Evolutionary conservation across 2,113 vertebrate species (phyloP).

Genomic region (Trogon surrucura): DNA sequence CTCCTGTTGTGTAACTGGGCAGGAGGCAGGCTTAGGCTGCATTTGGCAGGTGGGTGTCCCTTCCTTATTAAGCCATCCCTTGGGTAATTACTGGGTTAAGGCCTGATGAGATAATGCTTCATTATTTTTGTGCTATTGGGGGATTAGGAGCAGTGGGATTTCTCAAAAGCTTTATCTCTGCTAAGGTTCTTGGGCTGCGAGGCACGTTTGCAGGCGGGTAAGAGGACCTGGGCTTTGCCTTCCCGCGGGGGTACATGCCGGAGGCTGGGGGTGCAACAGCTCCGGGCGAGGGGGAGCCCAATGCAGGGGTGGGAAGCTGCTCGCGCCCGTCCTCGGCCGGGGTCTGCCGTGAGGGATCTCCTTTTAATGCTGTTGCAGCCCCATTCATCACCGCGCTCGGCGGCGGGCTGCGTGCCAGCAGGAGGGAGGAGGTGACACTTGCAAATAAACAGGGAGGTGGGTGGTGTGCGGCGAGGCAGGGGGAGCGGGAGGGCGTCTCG

Average conservation of each 20-base stretch:
- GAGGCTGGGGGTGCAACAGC: not conserved
- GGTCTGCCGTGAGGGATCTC: not conserved
- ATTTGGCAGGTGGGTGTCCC: slow-evolving; percentile 37
- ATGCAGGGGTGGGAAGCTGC: not conserved
- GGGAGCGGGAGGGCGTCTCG: not conserved
- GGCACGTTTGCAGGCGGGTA: not conserved
- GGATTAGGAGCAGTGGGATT: slow-evolving; percentile 65
- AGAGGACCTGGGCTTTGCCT: not conserved
- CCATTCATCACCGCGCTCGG: not conserved
- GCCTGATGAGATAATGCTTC: slow-evolving; percentile 58
- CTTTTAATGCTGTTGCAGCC: not conserved
- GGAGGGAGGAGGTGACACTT: slow-evolving; percentile 29
- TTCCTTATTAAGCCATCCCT: slow-evolving; percentile 26
- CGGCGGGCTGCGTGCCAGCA: not conserved
- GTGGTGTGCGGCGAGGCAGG: not conserved
- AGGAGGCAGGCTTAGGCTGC: slow-evolving; percentile 14
- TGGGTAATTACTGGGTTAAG: slow-evolving; percentile 37
- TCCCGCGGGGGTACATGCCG: fast-evolving
- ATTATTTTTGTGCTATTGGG: slow-evolving; percentile 46
- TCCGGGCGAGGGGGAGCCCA: not conserved
- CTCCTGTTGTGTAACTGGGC: not conserved
- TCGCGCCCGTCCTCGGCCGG: fast-evolving
- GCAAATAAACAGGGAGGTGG: slow-evolving; percentile 42
- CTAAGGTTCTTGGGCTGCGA: not conserved
- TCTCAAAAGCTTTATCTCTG: slow-evolving; percentile 27